Base-by-base conservation (phyloP, 2,888 invertebrate genomes). In the Drosophila picticornis region DNA sequence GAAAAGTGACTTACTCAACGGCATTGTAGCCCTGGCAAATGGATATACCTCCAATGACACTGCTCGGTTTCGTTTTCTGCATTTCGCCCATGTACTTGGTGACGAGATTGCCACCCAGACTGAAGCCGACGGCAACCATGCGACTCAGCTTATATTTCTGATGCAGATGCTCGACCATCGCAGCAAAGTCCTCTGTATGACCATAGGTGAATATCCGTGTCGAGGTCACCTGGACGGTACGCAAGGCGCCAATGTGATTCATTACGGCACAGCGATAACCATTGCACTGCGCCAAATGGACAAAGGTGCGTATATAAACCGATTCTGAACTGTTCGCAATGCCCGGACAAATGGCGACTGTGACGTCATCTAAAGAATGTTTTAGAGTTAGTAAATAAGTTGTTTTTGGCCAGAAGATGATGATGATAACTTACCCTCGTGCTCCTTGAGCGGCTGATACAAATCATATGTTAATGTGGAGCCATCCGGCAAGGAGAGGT, bases 11-110 rank as follows among this genome's bases (percentile, higher is more conserved):
- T 95, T 94, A 98, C 98, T 96, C 96, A 72, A 96, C 96, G 51
- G 98, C 98, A 93, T 97, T 97, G 93, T 98, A 99, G 88, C 98
- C 98, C 94, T 98, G 98, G 92, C 98, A 98, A 90, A 98, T 96
- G 38, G 98, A 98, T 86, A 99, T 96, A 34, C 96, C 98, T 60
- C 97, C 98, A 85, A 98, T 96, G 67, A 98, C 96, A 90, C 95
- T 96, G 22, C 94, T 84, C 2, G 96, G 95, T 81, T 95, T 94
- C 75, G 94, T 94, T 76, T 94, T 93, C 25, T 95, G 95, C 43
- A 92, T 92, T 93, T 98, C 98, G 43, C 98, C 98, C 92, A 98
- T 94, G 92, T 98, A 99, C 93, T 98, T 98, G n/a, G 98, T 96
- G 51, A 98, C 95, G 77, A 98, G 94, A 94, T 99, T 99, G 31